Base-by-base conservation (phyloP, 2,113 vertebrate genomes). In the Tetrax tetrax region DNA sequence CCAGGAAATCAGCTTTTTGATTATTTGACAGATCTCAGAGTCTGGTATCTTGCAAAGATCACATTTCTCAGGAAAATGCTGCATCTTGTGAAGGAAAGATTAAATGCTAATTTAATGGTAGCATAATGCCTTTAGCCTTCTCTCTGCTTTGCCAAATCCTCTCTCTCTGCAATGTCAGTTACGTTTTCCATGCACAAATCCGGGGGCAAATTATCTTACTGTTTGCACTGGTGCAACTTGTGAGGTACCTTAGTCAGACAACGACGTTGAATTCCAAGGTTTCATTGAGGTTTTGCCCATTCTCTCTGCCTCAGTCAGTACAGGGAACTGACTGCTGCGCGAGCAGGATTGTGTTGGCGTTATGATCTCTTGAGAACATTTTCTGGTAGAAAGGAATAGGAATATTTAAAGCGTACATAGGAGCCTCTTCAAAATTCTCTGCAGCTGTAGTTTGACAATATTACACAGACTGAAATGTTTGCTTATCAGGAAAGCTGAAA, bases 361-460 rank as follows among this genome's bases (percentile, higher is more conserved):
- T 89, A 57, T 90, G 90, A 84, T 97, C 95, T 96, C 97, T 63
- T 12, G 95, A 97, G 96, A 96, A 96, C 94, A 87, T 97, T 97
- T 87, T 80, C 94, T 93, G 82, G 85, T 94, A 48, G 92, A 81
- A 94, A 94, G 79, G 76, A 95, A 96, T 48, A 76, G 87, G 94
- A 97, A 94, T 96, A 91, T 97, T 96, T 94, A 90, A 97, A 97
- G 84, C 16, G 25, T 96, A 74, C 83, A 95, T 25, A 94, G 95
- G 94, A 97, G 83, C 66, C 80, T 97, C 97, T 95, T 97, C 94
- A 97, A 80, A 87, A 97, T 94, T 93, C 96, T 96, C 92, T 97
- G 96, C 96, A 97, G 97, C 96, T 97, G 96, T 90, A 97, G 95
- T 96, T 96, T 97, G 97, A 97, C 93, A 94, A 96, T 97, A 96